These are phyloP conservation scores for Crossocerus cetratus DNA, from an alignment of 2,888 invertebrate genomes.

Conservation along the genomic window DNA sequence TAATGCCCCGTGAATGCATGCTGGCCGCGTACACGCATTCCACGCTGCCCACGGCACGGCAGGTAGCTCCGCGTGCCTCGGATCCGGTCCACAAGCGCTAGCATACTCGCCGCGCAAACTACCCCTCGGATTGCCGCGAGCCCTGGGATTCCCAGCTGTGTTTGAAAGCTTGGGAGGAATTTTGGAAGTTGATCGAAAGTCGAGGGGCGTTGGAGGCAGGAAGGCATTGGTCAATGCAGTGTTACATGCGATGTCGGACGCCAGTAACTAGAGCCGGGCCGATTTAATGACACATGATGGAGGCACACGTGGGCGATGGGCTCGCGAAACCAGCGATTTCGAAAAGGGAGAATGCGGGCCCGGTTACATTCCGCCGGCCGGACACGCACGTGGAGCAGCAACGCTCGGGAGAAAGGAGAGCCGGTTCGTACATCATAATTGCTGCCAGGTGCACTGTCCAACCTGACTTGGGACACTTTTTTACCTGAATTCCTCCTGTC, in stretches of 20 bases:
- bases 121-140: no score
- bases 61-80: constrained; percentile 40
- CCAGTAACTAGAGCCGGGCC: not conserved
- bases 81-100: not conserved
- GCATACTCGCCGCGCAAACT: no score
- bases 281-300: constrained; percentile 51
- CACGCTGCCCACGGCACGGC: constrained; percentile 53
- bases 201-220: no score
- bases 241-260: no score
- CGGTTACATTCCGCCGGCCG: constrained; percentile 7
- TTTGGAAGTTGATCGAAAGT: no score
- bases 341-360: constrained; percentile 37
- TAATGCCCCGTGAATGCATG: constrained; percentile 32
- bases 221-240: no score
- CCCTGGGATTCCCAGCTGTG: no score
- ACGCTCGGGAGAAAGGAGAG: constrained; percentile 27
- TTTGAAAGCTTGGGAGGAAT: no score
- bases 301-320: constrained; percentile 49
- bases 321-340: constrained; percentile 50
- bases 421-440: constrained; percentile 47
- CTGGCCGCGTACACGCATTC: constrained; percentile 37
- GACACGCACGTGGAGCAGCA: constrained; percentile 8
- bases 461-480: not conserved
- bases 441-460: constrained; percentile 44
- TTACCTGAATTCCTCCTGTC: not conserved